Conservation (phyloP, 2,113 vertebrate genomes). For the Epinephelus cyanopodus region DNA sequence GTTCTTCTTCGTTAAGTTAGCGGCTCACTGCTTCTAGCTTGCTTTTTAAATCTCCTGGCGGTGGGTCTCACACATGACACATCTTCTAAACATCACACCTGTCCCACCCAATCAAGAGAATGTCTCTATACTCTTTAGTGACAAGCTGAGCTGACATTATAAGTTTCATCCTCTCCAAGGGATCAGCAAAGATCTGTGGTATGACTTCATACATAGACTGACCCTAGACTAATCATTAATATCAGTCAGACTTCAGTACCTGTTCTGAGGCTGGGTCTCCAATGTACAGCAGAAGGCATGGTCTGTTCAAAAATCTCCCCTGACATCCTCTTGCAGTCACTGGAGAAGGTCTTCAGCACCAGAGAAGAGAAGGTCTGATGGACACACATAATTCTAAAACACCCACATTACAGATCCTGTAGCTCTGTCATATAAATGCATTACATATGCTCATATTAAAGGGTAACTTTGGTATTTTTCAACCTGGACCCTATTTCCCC, state of each 20-base stretch:
- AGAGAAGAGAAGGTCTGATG: slow-evolving; percentile 77
- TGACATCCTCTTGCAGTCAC: slow-evolving; percentile 84
- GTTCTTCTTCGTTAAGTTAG: too few relatives aligned
- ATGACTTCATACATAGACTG: background rate
- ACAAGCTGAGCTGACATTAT: background rate
- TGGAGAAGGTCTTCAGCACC: slow-evolving; percentile 80
- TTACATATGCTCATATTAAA: background rate
- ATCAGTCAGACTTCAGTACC: slow-evolving; percentile 65
- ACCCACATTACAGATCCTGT: background rate
- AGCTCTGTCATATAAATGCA: background rate
- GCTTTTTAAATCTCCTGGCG: too few relatives aligned
- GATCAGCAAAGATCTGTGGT: background rate
- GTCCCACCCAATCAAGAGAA: too few relatives aligned
- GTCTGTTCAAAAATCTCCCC: slow-evolving; percentile 86
- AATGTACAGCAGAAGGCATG: slow-evolving; percentile 87
- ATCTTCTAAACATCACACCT: too few relatives aligned
- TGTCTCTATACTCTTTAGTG: background rate
- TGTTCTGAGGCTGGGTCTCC: slow-evolving; percentile 78
- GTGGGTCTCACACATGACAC: too few relatives aligned
- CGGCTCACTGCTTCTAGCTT: too few relatives aligned
- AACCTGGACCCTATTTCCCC: too few relatives aligned
- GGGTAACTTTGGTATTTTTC: too few relatives aligned
- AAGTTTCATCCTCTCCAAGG: background rate
- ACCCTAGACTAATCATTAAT: background rate
- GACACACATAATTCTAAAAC: background rate